Conservation (phyloP, 2,113 vertebrate genomes). For the Sorex araneus region DNA sequence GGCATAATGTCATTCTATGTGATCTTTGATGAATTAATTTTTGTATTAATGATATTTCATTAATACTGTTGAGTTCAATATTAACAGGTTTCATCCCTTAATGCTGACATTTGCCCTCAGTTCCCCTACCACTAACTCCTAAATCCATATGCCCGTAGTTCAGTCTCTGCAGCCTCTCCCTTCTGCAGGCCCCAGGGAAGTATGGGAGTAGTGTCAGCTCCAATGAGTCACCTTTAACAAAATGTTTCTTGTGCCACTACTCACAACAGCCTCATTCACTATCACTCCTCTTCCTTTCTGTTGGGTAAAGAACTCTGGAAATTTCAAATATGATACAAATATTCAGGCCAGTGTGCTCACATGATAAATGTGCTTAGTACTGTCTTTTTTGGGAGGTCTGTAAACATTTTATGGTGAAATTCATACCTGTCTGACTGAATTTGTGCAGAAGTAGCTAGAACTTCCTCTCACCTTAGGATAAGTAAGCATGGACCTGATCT, state of each 20-base stretch:
- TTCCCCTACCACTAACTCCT: not conserved
- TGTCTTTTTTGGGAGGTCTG: not conserved
- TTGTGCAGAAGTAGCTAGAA: not conserved
- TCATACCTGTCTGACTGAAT: not conserved
- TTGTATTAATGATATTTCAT: not conserved
- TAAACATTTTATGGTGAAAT: not conserved
- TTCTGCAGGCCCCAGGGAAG: not conserved
- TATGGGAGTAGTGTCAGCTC: not conserved
- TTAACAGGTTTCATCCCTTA: not conserved
- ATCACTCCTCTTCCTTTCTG: not conserved
- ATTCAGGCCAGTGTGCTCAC: not conserved
- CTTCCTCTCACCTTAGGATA: not conserved
- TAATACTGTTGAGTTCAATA: too few relatives aligned
- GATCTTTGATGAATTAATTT: not conserved
- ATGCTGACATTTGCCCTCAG: not conserved
- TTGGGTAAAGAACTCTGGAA: not conserved
- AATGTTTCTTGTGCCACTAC: slow-evolving; percentile 45
- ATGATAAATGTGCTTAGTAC: too few relatives aligned
- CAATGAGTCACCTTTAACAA: slow-evolving; percentile 20
- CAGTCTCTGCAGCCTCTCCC: not conserved
- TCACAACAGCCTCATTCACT: not conserved
- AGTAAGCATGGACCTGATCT: not conserved
- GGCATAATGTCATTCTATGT: accelerated
- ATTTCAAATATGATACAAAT: not conserved
- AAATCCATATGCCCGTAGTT: not conserved